A percentile compares a stretch with the other conserved stretches of the same genome.
phyloP scores from a whole-genome alignment of 2,113 vertebrate genomes.

The Elaphurus davidianus region DNA sequence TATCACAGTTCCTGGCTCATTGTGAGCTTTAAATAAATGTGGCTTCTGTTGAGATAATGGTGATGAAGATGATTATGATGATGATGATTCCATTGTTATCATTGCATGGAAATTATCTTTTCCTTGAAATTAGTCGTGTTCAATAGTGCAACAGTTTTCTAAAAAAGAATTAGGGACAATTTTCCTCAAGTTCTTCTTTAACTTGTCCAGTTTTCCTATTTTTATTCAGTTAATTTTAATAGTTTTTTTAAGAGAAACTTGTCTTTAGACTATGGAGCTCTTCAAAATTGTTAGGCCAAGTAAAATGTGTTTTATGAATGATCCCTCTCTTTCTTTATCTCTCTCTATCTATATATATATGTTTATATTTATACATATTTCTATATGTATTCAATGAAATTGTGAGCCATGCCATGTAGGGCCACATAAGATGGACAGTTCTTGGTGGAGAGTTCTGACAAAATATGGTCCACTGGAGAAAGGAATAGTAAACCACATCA shows the following conservation, averaged over 20 bases:
- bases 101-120: neutral
- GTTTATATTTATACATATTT: neutral
- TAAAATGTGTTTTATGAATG: neutral
- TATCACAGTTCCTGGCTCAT: neutral
- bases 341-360: neutral
- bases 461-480: neutral
- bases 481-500: neutral
- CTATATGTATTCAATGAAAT: neutral
- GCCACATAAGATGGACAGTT: neutral
- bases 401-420: neutral
- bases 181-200: neutral
- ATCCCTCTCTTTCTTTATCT: neutral
- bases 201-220: neutral
- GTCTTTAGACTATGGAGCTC: neutral
- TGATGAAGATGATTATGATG: neutral
- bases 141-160: neutral
- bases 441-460: neutral
- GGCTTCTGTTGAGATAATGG: neutral
- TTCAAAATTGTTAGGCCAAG: neutral
- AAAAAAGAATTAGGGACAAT: neutral
- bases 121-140: neutral
- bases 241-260: neutral
- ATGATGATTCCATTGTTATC: neutral
- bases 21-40: neutral
- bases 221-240: neutral